Evolutionary conservation across 2,113 vertebrate species (phyloP).

Genomic region (Petaurus breviceps): DNA sequence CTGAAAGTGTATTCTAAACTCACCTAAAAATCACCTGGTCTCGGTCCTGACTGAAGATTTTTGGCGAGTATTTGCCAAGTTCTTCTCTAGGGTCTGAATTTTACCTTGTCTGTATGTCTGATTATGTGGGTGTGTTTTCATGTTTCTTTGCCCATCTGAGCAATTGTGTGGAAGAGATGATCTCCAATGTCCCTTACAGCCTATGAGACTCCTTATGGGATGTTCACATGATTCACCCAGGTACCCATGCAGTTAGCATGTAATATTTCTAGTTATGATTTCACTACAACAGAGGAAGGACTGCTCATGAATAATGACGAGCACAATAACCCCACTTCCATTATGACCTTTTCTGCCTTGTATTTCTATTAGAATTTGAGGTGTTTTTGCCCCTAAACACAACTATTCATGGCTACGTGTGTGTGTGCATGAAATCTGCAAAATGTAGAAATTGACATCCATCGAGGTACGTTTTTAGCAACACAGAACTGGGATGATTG

Average conservation of each 20-base stretch:
- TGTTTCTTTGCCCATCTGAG: slow-evolving; percentile 40
- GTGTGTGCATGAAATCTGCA: slow-evolving; percentile 80
- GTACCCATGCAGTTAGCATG: neutral
- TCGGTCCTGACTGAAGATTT: slow-evolving; percentile 47
- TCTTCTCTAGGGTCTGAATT: neutral
- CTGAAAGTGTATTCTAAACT: neutral
- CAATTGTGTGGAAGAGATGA: neutral
- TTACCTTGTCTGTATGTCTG: slow-evolving; percentile 11
- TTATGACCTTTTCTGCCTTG: slow-evolving; percentile 17
- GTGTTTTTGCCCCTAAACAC: slow-evolving; percentile 4
- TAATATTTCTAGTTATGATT: neutral
- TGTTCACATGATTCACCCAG: neutral
- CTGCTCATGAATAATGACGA: slow-evolving; percentile 55
- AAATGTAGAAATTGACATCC: slow-evolving; percentile 83
- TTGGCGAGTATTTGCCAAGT: neutral
- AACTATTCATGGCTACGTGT: neutral
- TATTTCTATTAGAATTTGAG: slow-evolving; percentile 24
- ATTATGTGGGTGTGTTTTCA: neutral
- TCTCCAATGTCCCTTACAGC: neutral
- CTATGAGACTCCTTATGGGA: rapidly evolving
- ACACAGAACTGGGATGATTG: slow-evolving; percentile 89
- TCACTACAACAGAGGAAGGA: neutral
- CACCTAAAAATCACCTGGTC: neutral
- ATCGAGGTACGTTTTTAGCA: slow-evolving; percentile 88
- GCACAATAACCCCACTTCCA: slow-evolving; percentile 66